A percentile compares a stretch with the other conserved stretches of the same genome.
Evolutionary conservation across 2,888 invertebrate species (phyloP).

Genomic region (Micoletzkya japonica): DNA sequence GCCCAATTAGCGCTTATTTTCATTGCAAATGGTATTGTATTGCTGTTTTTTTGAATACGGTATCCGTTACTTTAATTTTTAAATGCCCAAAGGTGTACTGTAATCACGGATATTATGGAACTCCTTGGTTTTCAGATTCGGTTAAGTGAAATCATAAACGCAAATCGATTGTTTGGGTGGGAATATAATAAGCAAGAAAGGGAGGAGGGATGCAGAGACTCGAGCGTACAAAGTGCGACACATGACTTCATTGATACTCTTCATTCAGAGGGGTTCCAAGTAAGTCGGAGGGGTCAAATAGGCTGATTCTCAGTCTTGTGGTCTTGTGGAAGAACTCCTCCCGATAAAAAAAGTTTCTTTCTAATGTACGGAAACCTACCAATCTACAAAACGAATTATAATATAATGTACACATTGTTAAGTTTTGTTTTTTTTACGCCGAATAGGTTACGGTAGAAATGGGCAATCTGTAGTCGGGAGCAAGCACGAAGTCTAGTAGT

Average conservation of each 20-base stretch:
- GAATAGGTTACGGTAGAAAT: background rate
- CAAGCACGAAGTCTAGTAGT: too few relatives aligned
- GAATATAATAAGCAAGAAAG: slow-evolving; percentile 7
- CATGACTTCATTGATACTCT: slow-evolving; percentile 20
- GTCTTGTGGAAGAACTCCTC: too few relatives aligned
- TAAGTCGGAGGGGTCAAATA: too few relatives aligned
- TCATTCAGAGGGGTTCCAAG: slow-evolving; percentile 23
- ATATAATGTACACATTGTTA: background rate
- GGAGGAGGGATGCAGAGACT: background rate
- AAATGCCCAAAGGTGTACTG: background rate
- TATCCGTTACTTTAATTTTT: background rate
- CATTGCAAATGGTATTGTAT: background rate
- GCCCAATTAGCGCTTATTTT: too few relatives aligned
- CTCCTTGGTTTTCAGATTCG: slow-evolving; percentile 1
- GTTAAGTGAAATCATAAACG: slow-evolving; percentile 19
- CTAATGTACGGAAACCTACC: background rate
- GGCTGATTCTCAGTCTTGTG: too few relatives aligned
- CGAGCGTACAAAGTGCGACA: slow-evolving; percentile 22
- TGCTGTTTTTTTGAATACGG: background rate
- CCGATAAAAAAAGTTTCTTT: too few relatives aligned
- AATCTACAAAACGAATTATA: too few relatives aligned
- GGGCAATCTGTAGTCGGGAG: too few relatives aligned
- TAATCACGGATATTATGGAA: background rate
- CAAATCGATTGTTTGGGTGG: slow-evolving; percentile 10
- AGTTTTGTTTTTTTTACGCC: background rate